Percentiles rank a stretch among this genome's conserved stretches.
These are phyloP conservation scores for Saccopteryx leptura DNA, from an alignment of 2,113 vertebrate species.

Conservation along the genomic window DNA sequence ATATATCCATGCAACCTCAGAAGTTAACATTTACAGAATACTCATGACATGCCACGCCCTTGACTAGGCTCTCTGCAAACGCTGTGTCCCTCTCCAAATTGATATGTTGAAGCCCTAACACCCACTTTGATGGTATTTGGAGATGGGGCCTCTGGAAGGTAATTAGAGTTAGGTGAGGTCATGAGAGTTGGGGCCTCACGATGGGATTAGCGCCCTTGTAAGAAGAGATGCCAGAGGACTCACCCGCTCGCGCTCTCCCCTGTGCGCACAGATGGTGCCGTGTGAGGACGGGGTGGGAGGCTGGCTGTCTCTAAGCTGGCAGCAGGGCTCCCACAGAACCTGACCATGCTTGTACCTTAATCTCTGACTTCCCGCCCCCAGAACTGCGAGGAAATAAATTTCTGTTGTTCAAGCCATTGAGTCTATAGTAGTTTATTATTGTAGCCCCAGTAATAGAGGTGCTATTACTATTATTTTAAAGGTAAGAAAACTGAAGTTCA, in stretches of 20 bases:
- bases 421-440: background rate
- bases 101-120: background rate
- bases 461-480: background rate
- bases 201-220: background rate
- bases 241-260: background rate
- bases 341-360: too few species aligned
- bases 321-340: background rate
- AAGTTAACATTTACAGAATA: background rate
- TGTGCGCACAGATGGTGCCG: fast-evolving
- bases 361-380: background rate
- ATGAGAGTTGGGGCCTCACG: background rate
- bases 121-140: background rate
- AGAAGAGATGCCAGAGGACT: background rate
- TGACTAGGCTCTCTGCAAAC: background rate
- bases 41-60: background rate
- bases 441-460: background rate
- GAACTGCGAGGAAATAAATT: background rate
- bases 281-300: background rate
- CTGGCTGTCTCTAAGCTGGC: too few species aligned
- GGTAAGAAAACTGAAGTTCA: background rate
- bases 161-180: background rate
- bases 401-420: background rate
- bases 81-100: background rate
- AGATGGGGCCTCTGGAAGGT: background rate
- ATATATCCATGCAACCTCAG: background rate